Evolutionary conservation across 1,140 invertebrate species (phyloP), one percentile per base, ranked within the genome.

Genomic region (Anoplophora glabripennis): DNA sequence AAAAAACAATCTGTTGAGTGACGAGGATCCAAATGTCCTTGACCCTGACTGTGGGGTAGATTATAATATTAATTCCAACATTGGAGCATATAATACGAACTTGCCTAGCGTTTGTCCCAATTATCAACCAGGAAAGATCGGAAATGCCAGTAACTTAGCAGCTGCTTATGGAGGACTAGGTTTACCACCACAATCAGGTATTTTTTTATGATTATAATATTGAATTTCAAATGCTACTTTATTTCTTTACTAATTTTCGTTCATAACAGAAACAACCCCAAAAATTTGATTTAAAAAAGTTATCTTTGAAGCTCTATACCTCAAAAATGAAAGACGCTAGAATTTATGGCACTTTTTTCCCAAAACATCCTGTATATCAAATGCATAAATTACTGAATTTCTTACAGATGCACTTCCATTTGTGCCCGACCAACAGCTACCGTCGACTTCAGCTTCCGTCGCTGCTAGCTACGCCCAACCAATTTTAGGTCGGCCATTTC

Each of bases 1-100:
- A 61, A 85, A 81, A 70, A 82, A 70, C 54, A 73, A 65, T 76
- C 74, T 73, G 75, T 68, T 75, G 75, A 78, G 61, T 56, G 36
- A 73, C 36, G 83, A 83, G 64, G 86, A 88, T 64, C 69, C 86
- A 1, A 84, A 83, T 45, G 80, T 82, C 12, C 72, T 86, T 38
- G 82, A 66, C 55, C 61, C 55, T 18, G 80, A 74, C 15, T 73
- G 71, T 51, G 48, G 59, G 7, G 54, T 57, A 15, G 72, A 74
- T 46, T 72, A 72, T 33, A 66, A 64, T 38, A 45, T 68, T 3
- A 62, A 66, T 49, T 52, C 59, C 1, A 70, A 66, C 44, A 44
- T 67, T 12, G 57, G 64, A 34, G 49, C 38, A 28, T 64, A 65
- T 33, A 60, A 53, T 51, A n/a, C 63, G 5, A 65, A 57, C 37